Base-by-base conservation (phyloP, 2,888 invertebrate species). In the Brassicogethes aeneus region DNA sequence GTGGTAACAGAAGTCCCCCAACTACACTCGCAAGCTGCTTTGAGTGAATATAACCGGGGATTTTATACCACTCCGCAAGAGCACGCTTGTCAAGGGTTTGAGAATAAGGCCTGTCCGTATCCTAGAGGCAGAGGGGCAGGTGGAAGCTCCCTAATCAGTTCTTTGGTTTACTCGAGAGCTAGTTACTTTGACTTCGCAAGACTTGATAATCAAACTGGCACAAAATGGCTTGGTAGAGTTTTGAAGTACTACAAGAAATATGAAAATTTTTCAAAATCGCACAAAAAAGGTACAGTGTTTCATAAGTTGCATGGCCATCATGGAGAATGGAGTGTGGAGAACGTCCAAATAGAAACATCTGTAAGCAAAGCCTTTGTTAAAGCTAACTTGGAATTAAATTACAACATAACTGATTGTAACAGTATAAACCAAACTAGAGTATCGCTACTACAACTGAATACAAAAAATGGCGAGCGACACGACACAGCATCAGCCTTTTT, bases 291-390 rank as follows among this genome's bases (percentile, higher is more conserved):
- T 5, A 32, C 7, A 12, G 12, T 32, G 3, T n/a, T n/a, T n/a
- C n/a, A n/a, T n/a, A n/a, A n/a, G n/a, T 10, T 10, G 3, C 5
- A 12, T 5, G 3, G 3, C 3, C 12, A 32, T 32, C 32, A 32
- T 32, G 32, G 12, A 10, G 12, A 32, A 32, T 3, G 14, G 3
- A 13, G 32, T 32, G 8, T 13, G 3, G 3, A 10, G 12, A 8
- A 32, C 32, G 32, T 32, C 3, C 12, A 32, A 32, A 32, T 10
- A 10, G 3, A 3, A 10, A 0, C 71, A 72, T 12, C 12, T 32
- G 32, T 12, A 3, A 32, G 14, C 12, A 12, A 8, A 32, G 32
- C 32, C 3, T 32, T 32, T 13, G 3, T 32, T 12, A 3, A 32
- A 8, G 32, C 32, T 10, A 32, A 32, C 32, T 10, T 12, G 7